Conservation (phyloP, 35 echinoderm and acorn worm species). For the Apostichopus californicus region DNA sequence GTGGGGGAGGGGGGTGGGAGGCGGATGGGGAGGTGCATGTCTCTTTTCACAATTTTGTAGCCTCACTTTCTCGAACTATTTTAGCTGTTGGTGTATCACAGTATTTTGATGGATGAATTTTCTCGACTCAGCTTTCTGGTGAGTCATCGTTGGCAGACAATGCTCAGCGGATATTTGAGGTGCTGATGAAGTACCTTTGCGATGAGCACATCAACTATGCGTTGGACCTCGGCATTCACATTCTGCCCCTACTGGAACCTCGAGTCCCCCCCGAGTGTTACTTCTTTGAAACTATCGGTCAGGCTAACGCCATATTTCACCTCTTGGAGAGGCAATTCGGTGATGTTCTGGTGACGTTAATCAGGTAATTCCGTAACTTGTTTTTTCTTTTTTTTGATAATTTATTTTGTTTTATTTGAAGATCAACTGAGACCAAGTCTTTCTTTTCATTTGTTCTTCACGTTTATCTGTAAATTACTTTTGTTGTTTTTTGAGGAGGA, state of each 20-base stretch:
- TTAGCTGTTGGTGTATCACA: no score
- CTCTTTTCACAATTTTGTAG: no score
- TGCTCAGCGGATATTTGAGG: slow-evolving; percentile 82
- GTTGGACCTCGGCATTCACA: slow-evolving; percentile 87
- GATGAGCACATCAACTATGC: slow-evolving; percentile 97
- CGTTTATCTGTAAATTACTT: no score
- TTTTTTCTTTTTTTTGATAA: neutral
- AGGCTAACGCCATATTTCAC: slow-evolving; percentile 98
- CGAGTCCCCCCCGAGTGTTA: slow-evolving; percentile 70
- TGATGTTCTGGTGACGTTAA: slow-evolving; percentile 90
- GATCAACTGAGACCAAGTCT: no score
- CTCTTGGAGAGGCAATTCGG: slow-evolving; percentile 95
- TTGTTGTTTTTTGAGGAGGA: no score
- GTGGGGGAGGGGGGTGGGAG: no score
- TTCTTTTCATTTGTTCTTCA: no score
- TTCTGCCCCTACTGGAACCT: slow-evolving; percentile 74
- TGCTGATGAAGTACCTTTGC: slow-evolving; percentile 84
- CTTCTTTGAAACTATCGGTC: slow-evolving; percentile 88
- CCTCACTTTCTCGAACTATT: no score
- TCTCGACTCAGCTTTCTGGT: slow-evolving; percentile 66
- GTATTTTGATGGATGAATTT: neutral
- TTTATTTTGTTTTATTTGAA: neutral
- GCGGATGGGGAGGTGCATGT: no score
- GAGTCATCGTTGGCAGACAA: slow-evolving; percentile 82
- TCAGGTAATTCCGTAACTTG: slow-evolving; percentile 63